phyloP scores from a whole-genome alignment of 2,888 invertebrate genomes.

The Ochropleura leucogaster region DNA sequence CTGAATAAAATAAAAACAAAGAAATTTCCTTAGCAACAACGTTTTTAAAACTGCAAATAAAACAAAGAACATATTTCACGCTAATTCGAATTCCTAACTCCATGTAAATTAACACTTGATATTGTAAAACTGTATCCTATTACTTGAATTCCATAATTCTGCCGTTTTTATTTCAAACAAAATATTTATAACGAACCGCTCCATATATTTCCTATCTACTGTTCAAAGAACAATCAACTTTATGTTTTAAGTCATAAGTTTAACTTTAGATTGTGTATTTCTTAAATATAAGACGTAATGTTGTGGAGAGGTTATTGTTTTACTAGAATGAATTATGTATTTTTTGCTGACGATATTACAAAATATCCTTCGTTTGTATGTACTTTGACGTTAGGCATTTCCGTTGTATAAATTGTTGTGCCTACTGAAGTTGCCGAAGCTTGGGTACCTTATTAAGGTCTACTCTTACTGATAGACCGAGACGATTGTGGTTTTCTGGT shows the following conservation, averaged over 20 bases:
- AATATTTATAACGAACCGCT: not conserved
- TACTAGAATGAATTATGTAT: constrained; percentile 32
- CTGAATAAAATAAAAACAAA: not conserved
- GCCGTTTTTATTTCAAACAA: constrained; percentile 54
- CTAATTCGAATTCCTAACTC: constrained; percentile 48
- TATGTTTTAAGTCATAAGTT: rapidly evolving
- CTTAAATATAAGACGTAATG: not conserved
- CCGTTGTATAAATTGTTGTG: constrained; percentile 17
- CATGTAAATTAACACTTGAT: constrained; percentile 49
- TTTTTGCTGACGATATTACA: constrained; percentile 34
- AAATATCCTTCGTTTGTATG: constrained; percentile 10
- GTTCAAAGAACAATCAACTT: constrained; percentile 7
- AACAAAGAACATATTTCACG: constrained; percentile 43
- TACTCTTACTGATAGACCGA: no score
- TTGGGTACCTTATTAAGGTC: not conserved
- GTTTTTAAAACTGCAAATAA: constrained; percentile 2
- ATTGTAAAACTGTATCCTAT: constrained; percentile 62
- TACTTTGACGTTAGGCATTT: constrained; percentile 26
- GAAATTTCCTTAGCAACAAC: constrained; percentile 19
- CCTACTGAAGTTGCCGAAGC: not conserved
- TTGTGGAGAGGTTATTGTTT: constrained; percentile 1
- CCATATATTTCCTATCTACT: not conserved
- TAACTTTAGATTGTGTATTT: not conserved
- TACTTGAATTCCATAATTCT: constrained; percentile 70
- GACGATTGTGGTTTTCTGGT: no score